phyloP scores from a whole-genome alignment of 2,113 vertebrate genomes.

The Indicator maculatus region DNA sequence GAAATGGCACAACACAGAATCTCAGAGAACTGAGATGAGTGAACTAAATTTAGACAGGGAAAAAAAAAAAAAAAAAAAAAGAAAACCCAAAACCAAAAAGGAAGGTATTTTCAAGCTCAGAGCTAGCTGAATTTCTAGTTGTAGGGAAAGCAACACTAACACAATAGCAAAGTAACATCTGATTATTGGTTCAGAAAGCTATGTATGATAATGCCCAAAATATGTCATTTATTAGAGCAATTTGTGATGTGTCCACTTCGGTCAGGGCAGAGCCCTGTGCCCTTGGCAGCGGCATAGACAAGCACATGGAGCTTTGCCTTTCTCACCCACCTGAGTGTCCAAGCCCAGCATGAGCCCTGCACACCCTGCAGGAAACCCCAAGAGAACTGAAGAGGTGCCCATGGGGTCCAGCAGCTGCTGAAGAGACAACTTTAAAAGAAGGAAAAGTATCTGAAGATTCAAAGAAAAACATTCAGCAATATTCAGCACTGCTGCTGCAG shows the following conservation, averaged over 20 bases:
- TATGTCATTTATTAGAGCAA: not conserved
- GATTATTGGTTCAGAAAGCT: not conserved
- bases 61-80: not conserved
- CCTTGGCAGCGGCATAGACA: not conserved
- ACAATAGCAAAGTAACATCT: not conserved
- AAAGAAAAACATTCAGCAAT: not conserved
- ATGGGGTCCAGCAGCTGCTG: not conserved
- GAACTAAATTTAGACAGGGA: not conserved
- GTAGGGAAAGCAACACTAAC: not conserved
- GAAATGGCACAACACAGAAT: not conserved
- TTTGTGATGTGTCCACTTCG: accelerated
- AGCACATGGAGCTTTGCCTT: accelerated
- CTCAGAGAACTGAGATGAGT: not conserved
- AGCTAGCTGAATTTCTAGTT: not conserved
- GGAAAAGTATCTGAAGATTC: not conserved
- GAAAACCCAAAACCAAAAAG: not conserved
- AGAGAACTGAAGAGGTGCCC: not conserved
- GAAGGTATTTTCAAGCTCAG: not conserved
- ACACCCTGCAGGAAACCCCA: not conserved
- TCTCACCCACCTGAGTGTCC: not conserved
- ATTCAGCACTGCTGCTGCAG: not conserved
- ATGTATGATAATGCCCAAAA: not conserved
- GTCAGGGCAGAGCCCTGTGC: not conserved
- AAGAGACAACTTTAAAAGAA: not conserved
- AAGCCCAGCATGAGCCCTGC: not conserved